Conservation (phyloP, 2,797 vertebrate genomes). For the Chaenodraco wilsoni region DNA sequence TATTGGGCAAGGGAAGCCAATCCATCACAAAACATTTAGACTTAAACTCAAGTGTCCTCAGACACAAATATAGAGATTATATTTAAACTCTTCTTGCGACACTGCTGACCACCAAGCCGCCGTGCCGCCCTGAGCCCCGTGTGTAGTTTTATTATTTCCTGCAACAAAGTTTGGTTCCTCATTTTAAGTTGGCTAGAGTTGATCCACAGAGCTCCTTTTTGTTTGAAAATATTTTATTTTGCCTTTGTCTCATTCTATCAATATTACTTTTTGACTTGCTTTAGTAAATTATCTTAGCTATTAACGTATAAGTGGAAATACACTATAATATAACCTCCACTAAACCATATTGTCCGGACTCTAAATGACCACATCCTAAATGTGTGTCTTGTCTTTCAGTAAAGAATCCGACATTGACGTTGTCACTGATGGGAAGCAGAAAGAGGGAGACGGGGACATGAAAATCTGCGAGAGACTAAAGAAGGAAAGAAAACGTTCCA, state of each 20-base stretch:
- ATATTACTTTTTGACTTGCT: neutral
- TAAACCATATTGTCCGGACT: neutral
- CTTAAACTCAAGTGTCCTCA: slow-evolving; percentile 3
- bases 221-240: slow-evolving; percentile 8
- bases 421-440: slow-evolving; percentile 38
- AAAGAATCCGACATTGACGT: slow-evolving; percentile 15
- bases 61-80: neutral
- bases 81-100: neutral
- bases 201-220: slow-evolving; percentile 12
- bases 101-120: neutral
- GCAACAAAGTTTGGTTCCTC: slow-evolving; percentile 2
- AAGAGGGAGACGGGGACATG: slow-evolving; percentile 9
- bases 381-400: slow-evolving; percentile 10
- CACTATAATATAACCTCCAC: neutral
- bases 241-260: neutral
- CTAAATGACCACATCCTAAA: neutral
- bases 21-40: slow-evolving; percentile 10
- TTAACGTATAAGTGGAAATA: neutral
- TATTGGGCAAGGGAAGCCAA: neutral
- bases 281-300: neutral
- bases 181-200: slow-evolving; percentile 5
- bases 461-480: slow-evolving; percentile 32
- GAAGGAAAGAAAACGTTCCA: slow-evolving; percentile 70
- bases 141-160: slow-evolving; percentile 4
- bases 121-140: neutral